phyloP scores from a whole-genome alignment of 2,113 vertebrate genomes.

The Tonatia bakeri region DNA sequence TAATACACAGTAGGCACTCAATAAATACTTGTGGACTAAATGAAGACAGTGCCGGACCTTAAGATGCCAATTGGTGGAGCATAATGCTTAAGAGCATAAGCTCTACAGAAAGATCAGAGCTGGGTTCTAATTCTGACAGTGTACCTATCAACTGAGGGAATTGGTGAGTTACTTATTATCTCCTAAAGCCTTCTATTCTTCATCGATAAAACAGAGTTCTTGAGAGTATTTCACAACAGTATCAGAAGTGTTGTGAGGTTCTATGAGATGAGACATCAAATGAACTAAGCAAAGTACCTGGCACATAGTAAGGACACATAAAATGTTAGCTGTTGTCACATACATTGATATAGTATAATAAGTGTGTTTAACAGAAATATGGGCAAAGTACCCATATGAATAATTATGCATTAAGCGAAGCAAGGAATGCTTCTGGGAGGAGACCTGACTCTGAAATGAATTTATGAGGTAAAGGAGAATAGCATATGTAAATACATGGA shows the following conservation, averaged over 20 bases:
- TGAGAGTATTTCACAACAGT: neutral
- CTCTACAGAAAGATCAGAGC: neutral
- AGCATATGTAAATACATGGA: neutral
- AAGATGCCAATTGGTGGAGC: neutral
- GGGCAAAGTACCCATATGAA: neutral
- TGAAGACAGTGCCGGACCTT: neutral
- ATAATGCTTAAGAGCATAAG: neutral
- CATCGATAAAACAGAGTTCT: neutral
- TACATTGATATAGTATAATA: neutral
- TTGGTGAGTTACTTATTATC: neutral
- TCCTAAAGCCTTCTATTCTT: neutral
- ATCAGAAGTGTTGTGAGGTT: neutral
- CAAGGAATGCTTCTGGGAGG: neutral
- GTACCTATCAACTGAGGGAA: neutral
- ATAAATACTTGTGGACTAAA: conserved; percentile 22
- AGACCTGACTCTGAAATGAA: neutral
- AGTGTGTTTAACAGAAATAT: neutral
- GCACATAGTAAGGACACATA: neutral
- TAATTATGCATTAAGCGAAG: neutral
- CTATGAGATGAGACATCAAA: neutral
- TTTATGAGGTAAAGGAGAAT: neutral
- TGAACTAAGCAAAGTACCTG: neutral
- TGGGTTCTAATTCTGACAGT: neutral
- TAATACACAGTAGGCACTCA: neutral
- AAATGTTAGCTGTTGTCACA: neutral